Evolutionary conservation across 2,888 invertebrate species (phyloP).

Genomic region (Tetheella fluctuosa): DNA sequence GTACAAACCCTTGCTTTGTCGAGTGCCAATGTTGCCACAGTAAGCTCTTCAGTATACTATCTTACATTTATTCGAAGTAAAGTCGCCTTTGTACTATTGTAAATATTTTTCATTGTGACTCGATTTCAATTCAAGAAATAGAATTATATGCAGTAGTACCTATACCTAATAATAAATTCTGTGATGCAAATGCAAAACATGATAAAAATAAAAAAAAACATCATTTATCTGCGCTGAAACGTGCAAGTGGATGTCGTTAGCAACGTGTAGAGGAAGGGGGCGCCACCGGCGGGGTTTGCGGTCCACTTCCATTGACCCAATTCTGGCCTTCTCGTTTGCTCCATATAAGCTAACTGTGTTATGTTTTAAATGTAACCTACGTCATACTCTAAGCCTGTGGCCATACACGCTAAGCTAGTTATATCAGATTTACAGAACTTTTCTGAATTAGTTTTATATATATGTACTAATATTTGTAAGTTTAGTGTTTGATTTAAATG

Average conservation of each 20-base stretch:
- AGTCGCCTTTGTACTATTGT: no score
- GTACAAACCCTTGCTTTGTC: no score
- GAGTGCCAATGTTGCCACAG: no score
- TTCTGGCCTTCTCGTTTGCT: slow-evolving; percentile 34
- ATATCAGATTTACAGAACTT: not conserved
- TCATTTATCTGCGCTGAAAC: slow-evolving; percentile 2
- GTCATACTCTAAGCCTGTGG: not conserved
- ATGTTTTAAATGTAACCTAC: slow-evolving; percentile 18
- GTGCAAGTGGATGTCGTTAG: slow-evolving; percentile 15
- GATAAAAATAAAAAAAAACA: not conserved
- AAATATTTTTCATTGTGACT: no score
- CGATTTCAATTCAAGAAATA: no score
- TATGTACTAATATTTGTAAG: no score
- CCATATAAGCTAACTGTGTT: slow-evolving; percentile 35
- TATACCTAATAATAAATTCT: not conserved
- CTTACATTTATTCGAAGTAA: no score
- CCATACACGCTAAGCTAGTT: not conserved
- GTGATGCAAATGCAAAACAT: not conserved
- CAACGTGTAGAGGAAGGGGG: slow-evolving; percentile 21
- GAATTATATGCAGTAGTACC: no score
- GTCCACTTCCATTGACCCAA: slow-evolving; percentile 45
- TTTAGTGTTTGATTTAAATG: no score
- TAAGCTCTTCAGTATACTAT: no score
- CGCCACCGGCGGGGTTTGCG: slow-evolving; percentile 19
- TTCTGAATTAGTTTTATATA: no score